Evolutionary conservation across 2,797 vertebrate species (phyloP).

Genomic region (Pteropus rufus): DNA sequence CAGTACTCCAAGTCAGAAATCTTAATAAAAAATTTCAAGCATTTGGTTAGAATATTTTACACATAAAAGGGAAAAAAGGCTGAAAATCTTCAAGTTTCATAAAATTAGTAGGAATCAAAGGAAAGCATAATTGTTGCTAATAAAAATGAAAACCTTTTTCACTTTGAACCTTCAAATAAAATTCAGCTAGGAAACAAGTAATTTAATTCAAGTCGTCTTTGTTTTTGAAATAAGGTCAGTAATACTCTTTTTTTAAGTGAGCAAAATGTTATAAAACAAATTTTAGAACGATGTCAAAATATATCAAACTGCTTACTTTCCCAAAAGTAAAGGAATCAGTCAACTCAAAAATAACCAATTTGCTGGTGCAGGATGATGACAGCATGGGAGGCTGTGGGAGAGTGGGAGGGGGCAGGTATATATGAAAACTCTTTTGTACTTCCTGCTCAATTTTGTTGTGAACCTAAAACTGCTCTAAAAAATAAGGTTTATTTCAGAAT

Average conservation of each 20-base stretch:
- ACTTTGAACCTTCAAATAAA: background rate
- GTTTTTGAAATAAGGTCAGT: background rate
- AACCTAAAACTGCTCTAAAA: background rate
- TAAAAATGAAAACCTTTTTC: background rate
- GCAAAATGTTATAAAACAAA: conserved; percentile 5
- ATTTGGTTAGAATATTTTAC: background rate
- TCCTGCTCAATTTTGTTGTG: background rate
- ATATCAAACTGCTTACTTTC: background rate
- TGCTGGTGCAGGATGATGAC: background rate
- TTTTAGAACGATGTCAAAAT: background rate
- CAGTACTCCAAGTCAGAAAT: background rate
- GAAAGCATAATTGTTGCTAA: background rate
- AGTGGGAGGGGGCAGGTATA: background rate
- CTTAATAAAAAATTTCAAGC: background rate
- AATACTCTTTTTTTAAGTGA: background rate
- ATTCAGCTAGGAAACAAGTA: background rate
- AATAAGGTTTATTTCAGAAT: background rate
- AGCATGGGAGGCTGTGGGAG: background rate
- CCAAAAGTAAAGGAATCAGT: background rate
- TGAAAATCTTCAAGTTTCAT: background rate
- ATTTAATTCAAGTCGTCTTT: background rate
- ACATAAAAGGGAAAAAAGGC: background rate
- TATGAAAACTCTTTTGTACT: background rate
- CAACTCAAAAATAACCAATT: background rate
- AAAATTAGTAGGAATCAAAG: background rate